Evolutionary conservation across 1,140 invertebrate genomes (phyloP).

Genomic region (Drosophila sproati): DNA sequence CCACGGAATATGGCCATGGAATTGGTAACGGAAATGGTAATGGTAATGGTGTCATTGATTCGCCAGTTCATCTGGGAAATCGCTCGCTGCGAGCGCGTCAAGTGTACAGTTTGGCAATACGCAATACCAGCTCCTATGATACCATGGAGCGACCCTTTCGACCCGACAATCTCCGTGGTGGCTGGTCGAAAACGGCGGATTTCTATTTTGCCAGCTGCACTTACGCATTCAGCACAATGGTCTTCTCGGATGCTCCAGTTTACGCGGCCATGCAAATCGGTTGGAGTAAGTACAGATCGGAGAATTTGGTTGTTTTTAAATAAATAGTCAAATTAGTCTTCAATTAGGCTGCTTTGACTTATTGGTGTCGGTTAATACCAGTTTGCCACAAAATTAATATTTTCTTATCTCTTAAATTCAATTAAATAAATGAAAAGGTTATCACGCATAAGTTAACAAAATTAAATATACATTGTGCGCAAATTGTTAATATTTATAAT

Average conservation of each 20-base stretch:
- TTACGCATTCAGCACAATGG: constrained; percentile 69
- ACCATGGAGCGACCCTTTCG: constrained; percentile 76
- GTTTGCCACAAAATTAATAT: constrained; percentile 1
- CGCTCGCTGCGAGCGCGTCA: constrained; percentile 48
- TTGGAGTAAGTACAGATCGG: constrained; percentile 70
- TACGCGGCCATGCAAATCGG: constrained; percentile 66
- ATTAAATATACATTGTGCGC: constrained; percentile 22
- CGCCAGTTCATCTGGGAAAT: constrained; percentile 23
- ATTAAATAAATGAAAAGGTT: constrained; percentile 48
- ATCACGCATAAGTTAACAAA: constrained; percentile 5
- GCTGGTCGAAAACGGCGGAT: constrained; percentile 74
- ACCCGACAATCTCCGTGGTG: constrained; percentile 71
- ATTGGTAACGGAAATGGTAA: neutral
- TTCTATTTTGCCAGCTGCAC: constrained; percentile 80
- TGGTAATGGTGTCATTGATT: constrained; percentile 15
- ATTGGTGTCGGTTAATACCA: constrained; percentile 28
- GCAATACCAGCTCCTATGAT: constrained; percentile 74
- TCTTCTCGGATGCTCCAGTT: constrained; percentile 71
- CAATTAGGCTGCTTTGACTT: neutral
- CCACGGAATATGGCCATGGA: neutral
- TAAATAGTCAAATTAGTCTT: neutral
- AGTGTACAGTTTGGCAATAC: constrained; percentile 65
- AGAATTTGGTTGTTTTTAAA: neutral
- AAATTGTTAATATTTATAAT: constrained; percentile 11
- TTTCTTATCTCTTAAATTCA: constrained; percentile 63